These are phyloP conservation scores for Amyelois transitella DNA, from an alignment of 1,140 invertebrate genomes.

Conservation along the genomic window DNA sequence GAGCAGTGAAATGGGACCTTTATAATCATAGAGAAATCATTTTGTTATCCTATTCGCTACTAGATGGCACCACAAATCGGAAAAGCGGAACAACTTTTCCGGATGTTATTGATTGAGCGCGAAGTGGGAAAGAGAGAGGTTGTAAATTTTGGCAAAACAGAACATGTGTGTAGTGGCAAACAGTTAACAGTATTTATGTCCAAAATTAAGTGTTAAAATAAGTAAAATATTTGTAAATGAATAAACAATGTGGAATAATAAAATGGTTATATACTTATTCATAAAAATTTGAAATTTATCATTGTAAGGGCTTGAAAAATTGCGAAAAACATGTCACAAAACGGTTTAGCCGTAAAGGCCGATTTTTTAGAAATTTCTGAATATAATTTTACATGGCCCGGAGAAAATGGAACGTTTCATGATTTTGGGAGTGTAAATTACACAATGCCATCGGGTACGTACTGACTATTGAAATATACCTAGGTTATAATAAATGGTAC, in stretches of 20 bases:
- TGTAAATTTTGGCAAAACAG: not conserved
- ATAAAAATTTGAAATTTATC: not conserved
- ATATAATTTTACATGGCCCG: slow-evolving; percentile 68
- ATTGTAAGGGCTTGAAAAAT: not conserved
- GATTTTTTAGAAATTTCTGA: slow-evolving; percentile 61
- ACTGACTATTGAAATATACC: not conserved
- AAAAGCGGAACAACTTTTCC: slow-evolving; percentile 9
- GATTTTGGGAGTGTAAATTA: slow-evolving; percentile 62
- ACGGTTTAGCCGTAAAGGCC: slow-evolving; percentile 38
- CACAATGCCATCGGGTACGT: slow-evolving; percentile 62
- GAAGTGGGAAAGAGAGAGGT: slow-evolving; percentile 20
- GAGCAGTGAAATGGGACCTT: too few species aligned
- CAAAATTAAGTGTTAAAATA: not conserved
- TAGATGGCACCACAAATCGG: slow-evolving; percentile 15
- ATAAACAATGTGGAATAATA: not conserved
- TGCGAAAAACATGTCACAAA: slow-evolving; percentile 35
- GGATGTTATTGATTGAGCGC: slow-evolving; percentile 66
- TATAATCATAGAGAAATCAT: too few species aligned
- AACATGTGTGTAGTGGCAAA: not conserved
- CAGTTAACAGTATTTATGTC: too few species aligned
- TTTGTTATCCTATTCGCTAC: slow-evolving; percentile 1
- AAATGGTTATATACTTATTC: not conserved
- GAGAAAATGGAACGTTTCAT: slow-evolving; percentile 62
- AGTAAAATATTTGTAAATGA: not conserved
- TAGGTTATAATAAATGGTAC: slow-evolving; percentile 1